Evolutionary conservation across 2,888 invertebrate species (phyloP).

Genomic region (Pristionchus exspectatus): DNA sequence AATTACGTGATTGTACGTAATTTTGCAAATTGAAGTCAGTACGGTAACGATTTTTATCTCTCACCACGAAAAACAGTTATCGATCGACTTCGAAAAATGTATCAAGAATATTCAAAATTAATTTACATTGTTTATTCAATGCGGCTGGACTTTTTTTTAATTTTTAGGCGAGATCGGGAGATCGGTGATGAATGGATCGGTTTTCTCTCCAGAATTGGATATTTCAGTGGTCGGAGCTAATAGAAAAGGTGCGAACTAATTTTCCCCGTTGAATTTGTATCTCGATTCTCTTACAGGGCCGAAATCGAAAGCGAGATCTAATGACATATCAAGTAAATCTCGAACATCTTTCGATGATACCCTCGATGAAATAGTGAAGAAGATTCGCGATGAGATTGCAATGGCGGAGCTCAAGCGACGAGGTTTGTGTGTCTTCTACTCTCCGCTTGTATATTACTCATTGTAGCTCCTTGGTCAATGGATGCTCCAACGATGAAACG

Average conservation of each 20-base stretch:
- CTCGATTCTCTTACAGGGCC: not conserved
- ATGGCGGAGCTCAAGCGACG: not conserved
- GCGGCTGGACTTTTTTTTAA: not conserved
- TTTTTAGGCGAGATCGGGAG: not conserved
- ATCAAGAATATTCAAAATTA: not conserved
- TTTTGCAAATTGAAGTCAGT: not conserved
- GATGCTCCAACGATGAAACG: not conserved
- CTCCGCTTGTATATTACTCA: not conserved
- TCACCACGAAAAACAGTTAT: too few species aligned
- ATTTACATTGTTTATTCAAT: not conserved
- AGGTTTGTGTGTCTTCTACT: not conserved
- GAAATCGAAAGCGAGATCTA: not conserved
- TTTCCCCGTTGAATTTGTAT: not conserved
- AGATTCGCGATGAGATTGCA: conserved; percentile 10
- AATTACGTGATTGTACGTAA: not conserved
- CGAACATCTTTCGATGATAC: conserved; percentile 43
- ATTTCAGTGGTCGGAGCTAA: not conserved
- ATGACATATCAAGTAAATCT: not conserved
- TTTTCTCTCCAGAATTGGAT: not conserved
- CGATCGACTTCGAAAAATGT: not conserved
- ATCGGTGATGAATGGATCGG: not conserved
- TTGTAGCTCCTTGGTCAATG: not conserved
- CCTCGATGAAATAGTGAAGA: conserved; percentile 34
- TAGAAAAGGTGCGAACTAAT: not conserved
- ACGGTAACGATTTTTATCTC: too few species aligned